Conservation (phyloP, 2,888 invertebrate species). For the Corythucha ciliata region DNA sequence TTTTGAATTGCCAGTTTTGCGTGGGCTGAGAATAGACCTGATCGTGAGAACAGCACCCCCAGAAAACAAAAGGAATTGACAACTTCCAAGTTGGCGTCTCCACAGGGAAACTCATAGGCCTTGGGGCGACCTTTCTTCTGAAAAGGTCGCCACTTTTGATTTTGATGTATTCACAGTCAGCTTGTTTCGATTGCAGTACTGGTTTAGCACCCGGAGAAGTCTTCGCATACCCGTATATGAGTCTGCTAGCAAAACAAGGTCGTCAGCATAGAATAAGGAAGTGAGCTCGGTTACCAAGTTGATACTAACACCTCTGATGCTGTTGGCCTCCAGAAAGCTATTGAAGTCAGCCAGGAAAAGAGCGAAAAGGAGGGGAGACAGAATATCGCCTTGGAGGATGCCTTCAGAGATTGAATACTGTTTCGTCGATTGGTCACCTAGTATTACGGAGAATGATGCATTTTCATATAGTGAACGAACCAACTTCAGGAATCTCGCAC, state of each 20-base stretch:
- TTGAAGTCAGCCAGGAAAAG: slow-evolving; percentile 5
- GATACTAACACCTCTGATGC: slow-evolving; percentile 11
- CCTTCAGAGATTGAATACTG: background rate
- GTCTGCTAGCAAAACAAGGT: slow-evolving; percentile 7
- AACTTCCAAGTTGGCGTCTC: too few relatives aligned
- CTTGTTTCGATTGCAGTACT: slow-evolving; percentile 12
- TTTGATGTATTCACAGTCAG: slow-evolving; percentile 16
- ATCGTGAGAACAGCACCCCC: too few relatives aligned
- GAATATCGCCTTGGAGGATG: slow-evolving; percentile 12
- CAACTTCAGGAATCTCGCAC: background rate
- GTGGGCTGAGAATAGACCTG: too few relatives aligned
- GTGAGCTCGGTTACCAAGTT: background rate
- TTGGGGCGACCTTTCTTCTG: too few relatives aligned
- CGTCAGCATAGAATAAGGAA: slow-evolving; percentile 14
- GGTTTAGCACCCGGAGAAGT: background rate
- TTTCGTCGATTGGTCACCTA: background rate
- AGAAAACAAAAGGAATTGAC: too few relatives aligned
- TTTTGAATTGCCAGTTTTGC: too few relatives aligned
- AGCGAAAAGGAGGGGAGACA: slow-evolving; percentile 9
- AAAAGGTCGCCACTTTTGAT: too few relatives aligned
- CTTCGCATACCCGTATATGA: background rate
- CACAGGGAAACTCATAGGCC: too few relatives aligned
- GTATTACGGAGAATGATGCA: background rate
- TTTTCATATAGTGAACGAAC: background rate
- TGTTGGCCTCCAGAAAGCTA: background rate